Evolutionary conservation across 2,797 vertebrate species (phyloP).

Genomic region (Paguma larvata): DNA sequence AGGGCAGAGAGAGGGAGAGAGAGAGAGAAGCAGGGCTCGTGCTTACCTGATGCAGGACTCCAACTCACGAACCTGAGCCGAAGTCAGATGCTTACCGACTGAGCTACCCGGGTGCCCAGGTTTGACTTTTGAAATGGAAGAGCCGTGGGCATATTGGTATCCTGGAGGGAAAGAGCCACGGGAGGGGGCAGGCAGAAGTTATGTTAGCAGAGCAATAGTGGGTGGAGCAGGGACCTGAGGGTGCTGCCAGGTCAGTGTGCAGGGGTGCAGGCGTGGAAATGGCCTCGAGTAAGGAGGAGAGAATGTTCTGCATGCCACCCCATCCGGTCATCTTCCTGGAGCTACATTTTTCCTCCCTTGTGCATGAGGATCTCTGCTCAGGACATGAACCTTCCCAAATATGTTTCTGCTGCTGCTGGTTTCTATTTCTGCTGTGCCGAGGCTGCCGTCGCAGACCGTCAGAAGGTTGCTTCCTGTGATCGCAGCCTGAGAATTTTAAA

Average conservation of each 20-base stretch:
- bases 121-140: not conserved
- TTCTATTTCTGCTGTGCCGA: not conserved
- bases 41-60: too few relatives aligned
- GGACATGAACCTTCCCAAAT: not conserved
- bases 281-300: constrained; percentile 48
- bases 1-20: too few relatives aligned
- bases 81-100: too few relatives aligned
- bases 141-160: not conserved
- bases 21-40: too few relatives aligned
- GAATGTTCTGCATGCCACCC: not conserved
- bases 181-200: not conserved
- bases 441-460: not conserved
- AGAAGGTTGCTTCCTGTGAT: not conserved
- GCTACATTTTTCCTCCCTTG: constrained; percentile 37
- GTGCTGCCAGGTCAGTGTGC: not conserved
- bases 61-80: too few relatives aligned
- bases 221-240: not conserved
- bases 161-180: not conserved
- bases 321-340: not conserved
- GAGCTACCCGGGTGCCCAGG: too few relatives aligned
- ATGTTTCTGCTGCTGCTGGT: not conserved
- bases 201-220: not conserved
- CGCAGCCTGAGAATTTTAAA: constrained; percentile 49
- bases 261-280: not conserved
- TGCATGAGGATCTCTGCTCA: not conserved